Percentiles rank a stretch among this genome's conserved stretches.
These are phyloP conservation scores for Stylophora pistillata DNA, from an alignment of 64 coral and sea anemone species.

Conservation along the genomic window DNA sequence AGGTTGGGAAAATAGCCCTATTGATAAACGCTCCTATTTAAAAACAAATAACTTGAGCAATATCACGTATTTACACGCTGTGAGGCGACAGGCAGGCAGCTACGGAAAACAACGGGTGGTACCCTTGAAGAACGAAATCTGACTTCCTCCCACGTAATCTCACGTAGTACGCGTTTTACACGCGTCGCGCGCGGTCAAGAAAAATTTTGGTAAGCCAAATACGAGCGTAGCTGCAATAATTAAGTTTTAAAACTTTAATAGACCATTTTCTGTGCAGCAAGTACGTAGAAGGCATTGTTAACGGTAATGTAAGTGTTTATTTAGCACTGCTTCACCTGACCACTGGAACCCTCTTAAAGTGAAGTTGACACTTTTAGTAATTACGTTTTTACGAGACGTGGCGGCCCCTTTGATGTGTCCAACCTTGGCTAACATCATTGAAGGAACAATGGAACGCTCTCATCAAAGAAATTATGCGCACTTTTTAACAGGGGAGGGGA, in stretches of 20 bases:
- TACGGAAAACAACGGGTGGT: background rate
- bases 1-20: slow-evolving; percentile 14
- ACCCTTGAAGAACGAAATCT: background rate
- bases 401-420: slow-evolving; percentile 31
- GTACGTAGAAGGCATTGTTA: slow-evolving; percentile 4
- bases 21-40: slow-evolving; percentile 28
- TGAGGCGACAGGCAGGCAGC: background rate
- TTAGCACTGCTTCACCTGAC: slow-evolving; percentile 16
- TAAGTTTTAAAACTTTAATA: background rate
- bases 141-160: background rate
- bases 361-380: slow-evolving; percentile 51
- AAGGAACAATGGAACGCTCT: slow-evolving; percentile 23
- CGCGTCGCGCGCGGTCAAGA: background rate
- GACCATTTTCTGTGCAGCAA: background rate
- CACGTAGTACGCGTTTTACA: slow-evolving; percentile 27
- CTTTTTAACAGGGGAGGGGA: background rate
- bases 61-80: slow-evolving; percentile 34
- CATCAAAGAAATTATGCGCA: slow-evolving; percentile 20
- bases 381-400: slow-evolving; percentile 38
- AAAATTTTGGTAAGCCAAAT: background rate
- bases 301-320: slow-evolving; percentile 40
- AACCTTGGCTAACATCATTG: slow-evolving; percentile 41
- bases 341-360: slow-evolving; percentile 38
- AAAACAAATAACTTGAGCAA: slow-evolving; percentile 46
- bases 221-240: background rate